phyloP scores from a whole-genome alignment of 2,888 invertebrate genomes.

The Cataglyphis livida region DNA sequence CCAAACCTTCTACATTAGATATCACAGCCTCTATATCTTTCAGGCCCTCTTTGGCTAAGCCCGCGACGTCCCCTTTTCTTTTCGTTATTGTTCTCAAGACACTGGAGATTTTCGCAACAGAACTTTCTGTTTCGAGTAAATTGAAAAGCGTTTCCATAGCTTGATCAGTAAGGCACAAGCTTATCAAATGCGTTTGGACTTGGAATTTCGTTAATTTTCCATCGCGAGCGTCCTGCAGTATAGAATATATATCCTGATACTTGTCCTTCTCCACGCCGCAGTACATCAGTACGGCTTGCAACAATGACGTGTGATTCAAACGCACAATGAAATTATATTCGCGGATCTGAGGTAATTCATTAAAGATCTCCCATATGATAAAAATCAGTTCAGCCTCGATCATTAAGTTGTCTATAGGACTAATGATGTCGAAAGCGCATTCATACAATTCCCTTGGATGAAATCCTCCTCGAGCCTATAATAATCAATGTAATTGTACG shows the following conservation, averaged over 20 bases:
- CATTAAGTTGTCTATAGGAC: conserved; percentile 90
- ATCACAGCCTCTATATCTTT: conserved; percentile 92
- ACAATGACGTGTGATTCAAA: conserved; percentile 92
- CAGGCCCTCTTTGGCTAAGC: conserved; percentile 90
- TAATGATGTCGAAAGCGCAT: conserved; percentile 97
- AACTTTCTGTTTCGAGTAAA: conserved; percentile 90
- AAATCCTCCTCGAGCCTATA: conserved; percentile 89
- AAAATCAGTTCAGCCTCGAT: conserved; percentile 95
- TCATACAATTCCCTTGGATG: conserved; percentile 96
- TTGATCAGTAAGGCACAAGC: conserved; percentile 90
- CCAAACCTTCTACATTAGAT: conserved; percentile 90
- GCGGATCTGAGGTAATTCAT: conserved; percentile 89
- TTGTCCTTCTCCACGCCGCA: conserved; percentile 92
- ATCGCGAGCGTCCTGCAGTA: conserved; percentile 87
- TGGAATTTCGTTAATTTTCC: conserved; percentile 90
- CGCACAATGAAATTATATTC: conserved; percentile 90
- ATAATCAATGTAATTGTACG: conserved; percentile 10
- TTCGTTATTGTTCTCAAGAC: conserved; percentile 89
- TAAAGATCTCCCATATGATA: conserved; percentile 91
- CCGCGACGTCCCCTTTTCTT: conserved; percentile 89
- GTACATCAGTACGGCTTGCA: conserved; percentile 92
- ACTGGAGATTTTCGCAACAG: conserved; percentile 88
- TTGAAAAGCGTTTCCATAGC: conserved; percentile 89
- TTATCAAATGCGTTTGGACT: conserved; percentile 90
- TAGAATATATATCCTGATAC: conserved; percentile 86